Base-by-base conservation (phyloP, 2,888 invertebrate genomes). In the Papilio gigon region DNA sequence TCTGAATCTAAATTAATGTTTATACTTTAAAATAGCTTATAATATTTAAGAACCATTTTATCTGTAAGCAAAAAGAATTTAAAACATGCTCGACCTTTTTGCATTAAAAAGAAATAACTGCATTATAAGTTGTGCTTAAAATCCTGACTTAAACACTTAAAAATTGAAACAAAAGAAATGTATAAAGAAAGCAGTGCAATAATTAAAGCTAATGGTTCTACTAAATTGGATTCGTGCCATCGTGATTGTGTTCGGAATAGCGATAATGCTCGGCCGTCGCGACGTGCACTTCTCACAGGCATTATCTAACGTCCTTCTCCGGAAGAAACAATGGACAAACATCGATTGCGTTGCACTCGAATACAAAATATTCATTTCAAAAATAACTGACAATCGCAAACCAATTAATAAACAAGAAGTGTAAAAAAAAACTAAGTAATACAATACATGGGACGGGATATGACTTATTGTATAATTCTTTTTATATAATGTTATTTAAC, bases 151-250 rank as follows among this genome's bases (percentile, higher is more conserved):
- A 30, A 27, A 56, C 17, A 30, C 30, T 53, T 53, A 56, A 30
- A 56, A 56, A 30, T 17, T 56, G 30, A 56, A 30, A 30, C 53
- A 25, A 27, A 25, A 14, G 37, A 60, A 37, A 37, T 40, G 8
- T 60, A 60, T 60, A 35, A 35, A 35, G 11, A 30, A 37, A 62
- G 47, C 35, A 35, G 50, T 50, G 17, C 33, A 44, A 50, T 63
- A 63, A 50, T 50, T 50, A 47, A 50, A 35, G 50, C 50, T 63
- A 63, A 63, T 63, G 22, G 30, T 50, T 33, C 35, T 12, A 5
- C 35, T 63, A 63, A 63, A 50, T 50, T 63, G 63, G 63, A 50
- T 37, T 35, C 33, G 63, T 63, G 63, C 63, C 63, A 63, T n/a
- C 14, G 50, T 35, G 50, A 63, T 63, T 63, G 63, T 44, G 33